phyloP scores from a whole-genome alignment of 2,113 vertebrate species.

The Sclerurus mexicanus region DNA sequence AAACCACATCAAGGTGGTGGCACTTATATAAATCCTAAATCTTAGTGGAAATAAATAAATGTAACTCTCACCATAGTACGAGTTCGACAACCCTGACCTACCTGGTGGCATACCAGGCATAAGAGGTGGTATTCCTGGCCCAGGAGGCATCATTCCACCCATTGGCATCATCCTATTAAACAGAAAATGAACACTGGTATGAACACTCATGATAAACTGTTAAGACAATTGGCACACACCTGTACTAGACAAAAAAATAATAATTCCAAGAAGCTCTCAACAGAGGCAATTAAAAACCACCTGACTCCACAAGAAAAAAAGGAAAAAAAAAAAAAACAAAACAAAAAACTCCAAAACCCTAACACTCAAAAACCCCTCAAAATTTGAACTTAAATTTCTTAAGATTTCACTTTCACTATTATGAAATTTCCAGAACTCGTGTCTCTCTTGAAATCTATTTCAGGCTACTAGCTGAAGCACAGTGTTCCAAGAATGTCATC shows the following conservation, averaged over 20 bases:
- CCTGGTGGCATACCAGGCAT: slow-evolving; percentile 83
- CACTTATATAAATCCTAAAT: neutral
- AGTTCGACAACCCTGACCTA: slow-evolving; percentile 67
- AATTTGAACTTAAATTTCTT: neutral
- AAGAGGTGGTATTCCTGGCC: slow-evolving; percentile 83
- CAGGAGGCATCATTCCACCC: slow-evolving; percentile 91
- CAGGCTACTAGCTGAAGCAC: neutral
- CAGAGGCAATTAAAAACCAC: neutral
- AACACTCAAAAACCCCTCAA: neutral
- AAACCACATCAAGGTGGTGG: neutral
- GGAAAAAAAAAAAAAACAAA: neutral
- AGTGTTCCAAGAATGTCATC: neutral
- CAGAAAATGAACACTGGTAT: neutral
- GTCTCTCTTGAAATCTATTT: neutral
- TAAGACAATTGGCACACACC: neutral
- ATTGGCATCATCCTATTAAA: slow-evolving; percentile 87
- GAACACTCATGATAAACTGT: neutral
- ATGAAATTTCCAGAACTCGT: neutral
- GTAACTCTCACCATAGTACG: slow-evolving; percentile 29
- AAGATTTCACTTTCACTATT: neutral
- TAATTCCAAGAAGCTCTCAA: neutral
- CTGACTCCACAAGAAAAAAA: neutral
- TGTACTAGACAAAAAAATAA: neutral
- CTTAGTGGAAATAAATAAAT: neutral
- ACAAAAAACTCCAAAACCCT: neutral